Base-by-base conservation (phyloP, 2,888 invertebrate species). In the Palloptera scutellata region DNA sequence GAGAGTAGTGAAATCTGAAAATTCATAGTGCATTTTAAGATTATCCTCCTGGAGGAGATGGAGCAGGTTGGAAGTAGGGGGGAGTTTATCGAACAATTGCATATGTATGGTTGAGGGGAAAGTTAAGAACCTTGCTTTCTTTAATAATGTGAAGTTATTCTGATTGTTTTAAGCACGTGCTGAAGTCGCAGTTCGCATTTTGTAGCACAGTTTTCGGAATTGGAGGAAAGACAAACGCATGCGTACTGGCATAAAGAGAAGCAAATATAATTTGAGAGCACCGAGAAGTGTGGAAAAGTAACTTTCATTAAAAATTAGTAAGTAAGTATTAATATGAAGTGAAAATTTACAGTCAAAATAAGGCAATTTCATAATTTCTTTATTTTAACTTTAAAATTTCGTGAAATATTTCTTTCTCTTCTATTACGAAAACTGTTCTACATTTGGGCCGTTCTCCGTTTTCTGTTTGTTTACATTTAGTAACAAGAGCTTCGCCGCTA, bases 141-240 rank as follows among this genome's bases (percentile, higher is more conserved):
- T n/a, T 4, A 13, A 11, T 12, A 54, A 6, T 54, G 54, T 54
- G 54, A 54, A 17, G 54, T 9, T 54, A 54, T 54, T 54, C 15
- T 15, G 17, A 19, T 54, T 12, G 20, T 3, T 17, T 17, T 5
- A 11, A 54, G 17, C 54, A 54, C 54, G 54, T 54, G 54, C 54
- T 54, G 17, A n/a, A 17, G 48, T 15, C 6, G 10, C 48, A 12
- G 1, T 19, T 20, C 20, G 17, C 17, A 54, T n/a, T 48, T 17
- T 19, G 54, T 54, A 54, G 17, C 12, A 54, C 54, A 54, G 54
- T 19, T 54, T 54, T n/a, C 54, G 48, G 48, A 48, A 48, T 48
- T 15, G 51, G 15, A 48, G 51, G 51, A 48, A 15, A 48, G 15
- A 12, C 17, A 19, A 12, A 54, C n/a, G 54, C 54, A 54, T 17